Evolutionary conservation across 2,888 invertebrate species (phyloP), one percentile per base, ranked within the genome.

Genomic region (Acleris cristana): DNA sequence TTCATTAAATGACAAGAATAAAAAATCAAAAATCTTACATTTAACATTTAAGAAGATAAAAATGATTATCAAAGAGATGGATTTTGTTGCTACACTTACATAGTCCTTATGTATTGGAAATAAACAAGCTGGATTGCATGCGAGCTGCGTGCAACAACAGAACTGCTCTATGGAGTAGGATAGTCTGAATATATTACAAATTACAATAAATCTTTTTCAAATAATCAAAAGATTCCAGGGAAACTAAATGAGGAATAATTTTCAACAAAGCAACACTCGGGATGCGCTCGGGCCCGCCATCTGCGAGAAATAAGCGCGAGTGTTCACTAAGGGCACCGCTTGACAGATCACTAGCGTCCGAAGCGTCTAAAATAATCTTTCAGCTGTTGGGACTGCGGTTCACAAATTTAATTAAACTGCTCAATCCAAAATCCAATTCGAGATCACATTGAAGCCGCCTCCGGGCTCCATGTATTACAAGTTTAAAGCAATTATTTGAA

Each of bases 391-490:
- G 48, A 54, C 45, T 64, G 57, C 40, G 23, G 45, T 61, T 40
- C 14, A 69, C 45, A 52, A 54, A 56, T 34, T 30, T 10, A 58
- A 48, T 57, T 40, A 68, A 63, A 67, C 73, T 82, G 79, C 79
- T 74, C 75, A 84, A 84, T 83, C 79, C 75, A 83, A 84, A 85
- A 86, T 83, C 83, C 82, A 84, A 88, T 89, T 89, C 88, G 92
- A 92, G 92, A 92, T 92, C 92, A 90, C 83, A 78, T 83, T 78
- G 76, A 86, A 88, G 89, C 73, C 90, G 80, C 88, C 79, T 84
- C 82, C 78, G 87, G 3, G 90, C 88, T 80, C 76, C 81, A 74
- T 87, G 83, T 90, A 88, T 83, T 90, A 79, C 80, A 79, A 81
- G 79, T 84, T 87, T 89, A 90, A 89, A 89, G 87, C 87, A 90